Evolutionary conservation across 2,113 vertebrate species (phyloP), one percentile per base, ranked within the genome.

Genomic region (Chlorodrepanis virens): DNA sequence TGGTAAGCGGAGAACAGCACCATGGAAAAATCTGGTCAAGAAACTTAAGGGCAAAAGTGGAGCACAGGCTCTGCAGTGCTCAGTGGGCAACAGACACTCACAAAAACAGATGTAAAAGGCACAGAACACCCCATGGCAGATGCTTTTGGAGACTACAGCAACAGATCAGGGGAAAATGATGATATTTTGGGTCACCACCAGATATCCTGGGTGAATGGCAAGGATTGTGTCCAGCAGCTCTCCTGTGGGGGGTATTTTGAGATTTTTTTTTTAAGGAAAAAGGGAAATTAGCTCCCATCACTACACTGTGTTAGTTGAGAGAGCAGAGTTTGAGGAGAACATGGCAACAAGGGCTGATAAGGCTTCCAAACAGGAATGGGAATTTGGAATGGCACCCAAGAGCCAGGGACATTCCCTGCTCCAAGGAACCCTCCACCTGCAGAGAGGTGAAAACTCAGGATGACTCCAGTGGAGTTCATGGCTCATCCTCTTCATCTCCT

Each of bases 391-490:
- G 50, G 49, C 57, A 37, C 5, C 57, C 47, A 45, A 14, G 49
- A 39, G 28, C 57, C 69, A 54, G 28, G 18, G n/a, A 45, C 40
- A 44, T 10, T 37, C 27, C 68, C 47, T 63, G 69, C 59, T 39
- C 59, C 49, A 23, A 42, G 56, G 68, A 82, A 47, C 7, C 49
- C n/a, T 74, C 19, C 8, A 9, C 28, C n/a, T 64, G 33, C 4
- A 5, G 44, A 19, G 11, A 69, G 67, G 19, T 37, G 71, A 53
- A 17, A 77, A 27, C 16, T 45, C 2, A 0, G 60, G 14, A 31
- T 10, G 67, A 67, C 44, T 4, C 54, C 63, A 27, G 49, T 0
- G 1, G 14, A 45, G 23, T 3, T 67, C 74, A 10, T 0, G 23
- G 70, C 50, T 63, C 9, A 33, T 8, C 47, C 20, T 71, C 83